These are phyloP conservation scores for Empidonax traillii DNA, from an alignment of 2,113 vertebrate species.

Conservation along the genomic window DNA sequence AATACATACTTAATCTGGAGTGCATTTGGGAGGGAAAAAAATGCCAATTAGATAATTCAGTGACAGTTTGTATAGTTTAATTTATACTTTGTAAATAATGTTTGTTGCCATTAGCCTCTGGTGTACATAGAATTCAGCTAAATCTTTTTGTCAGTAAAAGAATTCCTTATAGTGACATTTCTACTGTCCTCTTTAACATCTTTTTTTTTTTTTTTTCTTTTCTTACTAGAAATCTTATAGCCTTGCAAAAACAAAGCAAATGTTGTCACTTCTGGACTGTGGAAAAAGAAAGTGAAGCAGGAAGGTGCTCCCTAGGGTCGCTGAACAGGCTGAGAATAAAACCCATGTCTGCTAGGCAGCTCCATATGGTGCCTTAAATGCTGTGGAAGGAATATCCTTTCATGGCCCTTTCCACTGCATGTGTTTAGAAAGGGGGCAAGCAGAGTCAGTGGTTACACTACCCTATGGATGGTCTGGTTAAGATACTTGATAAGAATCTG, in stretches of 20 bases:
- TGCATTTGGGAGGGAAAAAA: conserved; percentile 34
- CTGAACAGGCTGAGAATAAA: neutral
- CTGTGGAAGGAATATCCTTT: neutral
- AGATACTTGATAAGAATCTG: neutral
- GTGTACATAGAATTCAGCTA: neutral
- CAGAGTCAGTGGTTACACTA: neutral
- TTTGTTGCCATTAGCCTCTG: conserved; percentile 37
- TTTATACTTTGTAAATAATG: conserved; percentile 43
- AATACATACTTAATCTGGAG: conserved; percentile 41
- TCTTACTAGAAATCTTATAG: neutral
- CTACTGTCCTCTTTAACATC: neutral
- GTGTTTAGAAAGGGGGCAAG: neutral
- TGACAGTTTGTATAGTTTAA: conserved; percentile 14
- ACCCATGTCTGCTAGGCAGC: neutral
- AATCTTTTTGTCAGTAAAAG: neutral
- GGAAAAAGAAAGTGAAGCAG: neutral
- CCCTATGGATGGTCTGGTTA: neutral
- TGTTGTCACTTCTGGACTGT: neutral
- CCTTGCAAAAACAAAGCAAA: neutral
- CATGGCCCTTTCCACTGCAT: neutral
- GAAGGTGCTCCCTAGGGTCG: neutral
- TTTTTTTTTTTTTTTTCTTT: neutral
- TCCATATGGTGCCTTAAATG: neutral
- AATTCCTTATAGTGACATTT: neutral
- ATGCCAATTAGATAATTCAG: conserved; percentile 43